Percentiles rank a stretch among this genome's conserved stretches.
phyloP scores from a whole-genome alignment of 1,140 invertebrate genomes.

The Thalassaphorura encarpata region DNA sequence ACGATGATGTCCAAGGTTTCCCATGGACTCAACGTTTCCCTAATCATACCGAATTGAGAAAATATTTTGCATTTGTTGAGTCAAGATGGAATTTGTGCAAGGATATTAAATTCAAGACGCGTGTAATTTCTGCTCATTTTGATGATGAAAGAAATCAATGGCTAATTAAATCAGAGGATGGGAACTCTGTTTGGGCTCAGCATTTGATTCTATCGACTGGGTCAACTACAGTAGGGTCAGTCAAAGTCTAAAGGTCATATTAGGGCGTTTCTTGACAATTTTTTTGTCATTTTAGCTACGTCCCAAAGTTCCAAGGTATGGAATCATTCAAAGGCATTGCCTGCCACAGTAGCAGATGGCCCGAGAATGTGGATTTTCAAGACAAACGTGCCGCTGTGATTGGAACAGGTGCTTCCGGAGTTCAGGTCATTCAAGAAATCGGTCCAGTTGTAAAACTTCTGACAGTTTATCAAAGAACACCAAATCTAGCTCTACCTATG shows the following conservation, averaged over 20 bases:
- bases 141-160: not conserved
- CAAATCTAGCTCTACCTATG: conserved; percentile 3
- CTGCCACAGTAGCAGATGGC: conserved; percentile 7
- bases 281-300: not conserved
- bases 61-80: conserved; percentile 3
- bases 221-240: not conserved
- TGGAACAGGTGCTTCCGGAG: conserved; percentile 13
- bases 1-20: not conserved
- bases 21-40: not conserved
- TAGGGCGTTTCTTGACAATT: not conserved
- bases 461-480: conserved; percentile 11
- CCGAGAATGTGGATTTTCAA: conserved; percentile 5
- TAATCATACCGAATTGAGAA: not conserved
- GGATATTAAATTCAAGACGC: conserved; percentile 5
- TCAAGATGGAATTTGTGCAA: not conserved
- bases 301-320: conserved; percentile 2
- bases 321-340: conserved; percentile 6
- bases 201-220: conserved; percentile 11
- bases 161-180: not conserved
- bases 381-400: conserved; percentile 16
- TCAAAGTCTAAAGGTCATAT: not conserved
- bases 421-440: conserved; percentile 15
- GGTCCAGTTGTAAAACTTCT: conserved; percentile 8
- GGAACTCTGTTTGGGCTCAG: not conserved
- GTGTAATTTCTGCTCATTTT: not conserved